These are phyloP conservation scores for Odontamblyopus lacepedii DNA, from an alignment of 2,797 vertebrate species.

Conservation along the genomic window DNA sequence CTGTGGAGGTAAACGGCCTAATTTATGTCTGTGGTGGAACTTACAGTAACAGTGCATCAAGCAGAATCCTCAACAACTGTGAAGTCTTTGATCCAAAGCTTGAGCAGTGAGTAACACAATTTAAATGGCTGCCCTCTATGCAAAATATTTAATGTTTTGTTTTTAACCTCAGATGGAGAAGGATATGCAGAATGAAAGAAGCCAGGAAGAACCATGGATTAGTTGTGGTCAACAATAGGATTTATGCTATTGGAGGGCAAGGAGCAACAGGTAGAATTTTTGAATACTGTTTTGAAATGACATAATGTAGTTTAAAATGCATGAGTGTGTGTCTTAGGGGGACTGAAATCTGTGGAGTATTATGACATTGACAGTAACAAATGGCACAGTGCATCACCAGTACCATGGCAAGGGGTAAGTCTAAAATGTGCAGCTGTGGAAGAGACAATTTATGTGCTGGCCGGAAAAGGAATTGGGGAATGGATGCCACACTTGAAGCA, in stretches of 20 bases:
- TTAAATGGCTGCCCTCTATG: background rate
- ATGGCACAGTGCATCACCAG: conserved; percentile 89
- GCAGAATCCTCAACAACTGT: conserved; percentile 91
- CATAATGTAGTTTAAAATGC: background rate
- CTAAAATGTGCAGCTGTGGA: conserved; percentile 95
- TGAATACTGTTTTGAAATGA: background rate
- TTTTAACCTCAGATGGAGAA: conserved; percentile 85
- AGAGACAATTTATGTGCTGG: conserved; percentile 90
- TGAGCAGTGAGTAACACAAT: conserved; percentile 83
- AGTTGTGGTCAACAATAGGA: conserved; percentile 92
- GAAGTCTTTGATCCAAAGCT: conserved; percentile 94
- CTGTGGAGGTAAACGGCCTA: conserved; percentile 89
- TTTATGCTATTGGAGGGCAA: conserved; percentile 95
- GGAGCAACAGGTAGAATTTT: conserved; percentile 86
- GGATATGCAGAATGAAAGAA: conserved; percentile 93
- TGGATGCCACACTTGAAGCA: conserved; percentile 92
- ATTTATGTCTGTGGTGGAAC: conserved; percentile 97
- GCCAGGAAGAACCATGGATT: conserved; percentile 95
- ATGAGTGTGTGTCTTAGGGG: conserved; percentile 73
- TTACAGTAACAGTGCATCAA: conserved; percentile 83
- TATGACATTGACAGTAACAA: conserved; percentile 92
- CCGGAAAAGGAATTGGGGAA: conserved; percentile 83
- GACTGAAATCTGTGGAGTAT: conserved; percentile 93
- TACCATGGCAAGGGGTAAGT: conserved; percentile 95
- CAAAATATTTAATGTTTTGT: background rate